Evolutionary conservation across 2,888 invertebrate genomes (phyloP).

Genomic region (Schizaphis graminum): DNA sequence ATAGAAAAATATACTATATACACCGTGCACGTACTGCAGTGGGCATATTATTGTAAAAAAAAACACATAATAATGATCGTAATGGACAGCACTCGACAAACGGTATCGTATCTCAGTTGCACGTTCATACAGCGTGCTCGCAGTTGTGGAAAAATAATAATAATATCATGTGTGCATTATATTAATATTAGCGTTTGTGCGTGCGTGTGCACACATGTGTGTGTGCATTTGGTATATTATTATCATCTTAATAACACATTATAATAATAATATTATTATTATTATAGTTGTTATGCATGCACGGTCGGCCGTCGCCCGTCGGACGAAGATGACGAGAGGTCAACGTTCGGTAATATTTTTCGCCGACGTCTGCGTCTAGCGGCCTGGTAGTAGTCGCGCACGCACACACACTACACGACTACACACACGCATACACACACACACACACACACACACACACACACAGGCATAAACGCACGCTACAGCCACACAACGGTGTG

Average conservation of each 20-base stretch:
- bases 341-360: constrained; percentile 63
- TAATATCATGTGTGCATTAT: not conserved
- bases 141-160: not conserved
- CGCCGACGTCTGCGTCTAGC: constrained; percentile 64
- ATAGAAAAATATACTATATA: not conserved
- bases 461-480: not conserved
- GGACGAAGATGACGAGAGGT: constrained; percentile 49
- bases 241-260: not conserved
- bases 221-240: not conserved
- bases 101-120: not conserved
- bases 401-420: not conserved
- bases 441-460: not conserved
- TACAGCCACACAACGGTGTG: not conserved
- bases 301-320: constrained; percentile 16
- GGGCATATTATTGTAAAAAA: not conserved
- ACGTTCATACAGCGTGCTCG: not conserved
- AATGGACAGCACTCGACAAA: not conserved
- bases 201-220: not conserved
- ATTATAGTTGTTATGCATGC: not conserved
- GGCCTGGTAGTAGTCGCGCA: not conserved
- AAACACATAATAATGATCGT: not conserved
- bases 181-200: not conserved
- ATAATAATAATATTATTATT: not conserved
- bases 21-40: not conserved
- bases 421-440: not conserved